Evolutionary conservation across 2,113 vertebrate species (phyloP).

Genomic region (Monarcha castaneiventris): DNA sequence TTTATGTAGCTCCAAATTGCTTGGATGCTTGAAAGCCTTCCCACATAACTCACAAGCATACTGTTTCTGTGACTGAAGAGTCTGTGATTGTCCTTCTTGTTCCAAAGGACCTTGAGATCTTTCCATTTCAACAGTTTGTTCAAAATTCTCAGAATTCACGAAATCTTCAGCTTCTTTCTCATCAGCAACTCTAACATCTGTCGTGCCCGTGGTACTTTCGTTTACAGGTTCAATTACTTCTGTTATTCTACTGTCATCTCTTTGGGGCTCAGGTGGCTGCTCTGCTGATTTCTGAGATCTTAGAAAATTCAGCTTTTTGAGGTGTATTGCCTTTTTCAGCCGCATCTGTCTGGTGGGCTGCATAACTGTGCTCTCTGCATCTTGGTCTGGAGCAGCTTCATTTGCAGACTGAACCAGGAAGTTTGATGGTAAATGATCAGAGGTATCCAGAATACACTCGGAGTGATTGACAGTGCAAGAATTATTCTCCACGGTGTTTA

Average conservation of each 20-base stretch:
- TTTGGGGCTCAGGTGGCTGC: conserved; percentile 44
- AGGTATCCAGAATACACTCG: conserved; percentile 62
- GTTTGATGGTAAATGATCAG: conserved; percentile 70
- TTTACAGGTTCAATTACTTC: conserved; percentile 19
- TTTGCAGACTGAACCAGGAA: conserved; percentile 72
- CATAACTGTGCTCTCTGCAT: conserved; percentile 26
- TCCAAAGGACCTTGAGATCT: neutral
- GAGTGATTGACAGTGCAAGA: conserved; percentile 61
- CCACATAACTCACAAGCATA: conserved; percentile 89
- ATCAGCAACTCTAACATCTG: neutral
- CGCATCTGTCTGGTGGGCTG: conserved; percentile 75
- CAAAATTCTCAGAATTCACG: conserved; percentile 10
- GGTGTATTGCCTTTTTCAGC: conserved; percentile 88
- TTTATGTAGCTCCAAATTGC: conserved; percentile 95
- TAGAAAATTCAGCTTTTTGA: conserved; percentile 92
- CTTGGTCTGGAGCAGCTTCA: conserved; percentile 66
- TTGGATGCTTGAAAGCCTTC: conserved; percentile 96
- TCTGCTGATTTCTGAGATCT: conserved; percentile 83
- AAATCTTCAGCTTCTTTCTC: conserved; percentile 54
- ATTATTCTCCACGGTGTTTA: conserved; percentile 15
- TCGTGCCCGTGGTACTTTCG: conserved; percentile 19
- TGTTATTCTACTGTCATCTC: neutral
- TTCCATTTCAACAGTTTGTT: conserved; percentile 23
- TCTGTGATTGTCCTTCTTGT: conserved; percentile 58
- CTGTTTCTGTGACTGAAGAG: conserved; percentile 75